A percentile compares a stretch with the other conserved stretches of the same genome.
phyloP scores from a whole-genome alignment of 2,113 vertebrate genomes.

The Xenopus tropicalis region DNA sequence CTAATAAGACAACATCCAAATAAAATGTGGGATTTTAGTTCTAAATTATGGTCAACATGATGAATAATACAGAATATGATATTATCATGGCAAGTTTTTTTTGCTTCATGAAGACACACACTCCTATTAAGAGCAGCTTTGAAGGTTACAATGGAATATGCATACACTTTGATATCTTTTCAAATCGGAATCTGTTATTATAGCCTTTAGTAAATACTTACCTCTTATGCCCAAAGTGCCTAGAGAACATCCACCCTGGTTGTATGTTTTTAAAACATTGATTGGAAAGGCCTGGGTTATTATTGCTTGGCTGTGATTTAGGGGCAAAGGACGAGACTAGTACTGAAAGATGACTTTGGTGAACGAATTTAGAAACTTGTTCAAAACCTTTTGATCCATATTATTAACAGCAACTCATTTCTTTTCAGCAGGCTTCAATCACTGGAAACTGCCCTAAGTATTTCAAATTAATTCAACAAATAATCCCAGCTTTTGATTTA shows the following conservation, averaged over 20 bases:
- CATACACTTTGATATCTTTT: too few species aligned
- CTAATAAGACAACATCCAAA: too few species aligned
- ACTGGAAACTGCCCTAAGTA: slow-evolving; percentile 30
- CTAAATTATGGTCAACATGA: too few species aligned
- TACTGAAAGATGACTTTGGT: slow-evolving; percentile 3
- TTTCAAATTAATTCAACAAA: slow-evolving; percentile 39
- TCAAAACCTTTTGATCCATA: slow-evolving; percentile 35
- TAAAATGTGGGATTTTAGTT: too few species aligned
- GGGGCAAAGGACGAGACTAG: slow-evolving; percentile 12
- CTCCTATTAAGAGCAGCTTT: too few species aligned
- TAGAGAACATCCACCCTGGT: not conserved
- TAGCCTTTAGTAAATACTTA: too few species aligned
- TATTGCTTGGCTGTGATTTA: slow-evolving; percentile 10
- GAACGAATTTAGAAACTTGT: slow-evolving; percentile 16
- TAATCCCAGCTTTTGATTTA: slow-evolving; percentile 39
- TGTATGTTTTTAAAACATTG: not conserved
- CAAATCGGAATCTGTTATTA: too few species aligned
- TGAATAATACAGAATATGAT: too few species aligned
- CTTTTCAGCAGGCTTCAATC: slow-evolving; percentile 31
- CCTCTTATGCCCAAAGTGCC: too few species aligned
- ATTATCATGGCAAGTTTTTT: too few species aligned
- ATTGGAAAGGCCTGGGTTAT: not conserved
- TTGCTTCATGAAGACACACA: too few species aligned
- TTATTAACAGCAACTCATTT: slow-evolving; percentile 22
- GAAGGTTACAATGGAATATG: too few species aligned